These are phyloP conservation scores for Erpobdella octoculata DNA, from an alignment of 2,888 invertebrate species.

Conservation along the genomic window DNA sequence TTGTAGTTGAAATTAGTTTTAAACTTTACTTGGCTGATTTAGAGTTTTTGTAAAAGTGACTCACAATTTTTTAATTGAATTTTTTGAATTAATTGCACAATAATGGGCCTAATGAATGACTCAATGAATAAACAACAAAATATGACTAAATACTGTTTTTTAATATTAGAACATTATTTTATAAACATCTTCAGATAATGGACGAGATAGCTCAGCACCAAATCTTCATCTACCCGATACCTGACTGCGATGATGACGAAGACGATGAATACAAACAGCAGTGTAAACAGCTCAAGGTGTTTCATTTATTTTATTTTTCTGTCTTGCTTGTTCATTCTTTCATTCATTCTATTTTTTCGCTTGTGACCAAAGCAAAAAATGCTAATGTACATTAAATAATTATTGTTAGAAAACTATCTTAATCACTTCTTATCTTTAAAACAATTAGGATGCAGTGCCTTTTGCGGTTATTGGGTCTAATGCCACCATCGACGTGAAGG, in stretches of 20 bases:
- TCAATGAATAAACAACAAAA: not conserved
- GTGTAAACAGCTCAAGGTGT: conserved; percentile 50
- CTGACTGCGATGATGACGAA: conserved; percentile 86
- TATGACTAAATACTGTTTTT: not conserved
- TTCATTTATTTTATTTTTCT: not conserved
- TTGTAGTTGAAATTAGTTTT: too few species aligned
- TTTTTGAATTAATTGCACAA: not conserved
- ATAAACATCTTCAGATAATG: conserved; percentile 69
- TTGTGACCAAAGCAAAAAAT: too few species aligned
- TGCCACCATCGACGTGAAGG: conserved; percentile 79
- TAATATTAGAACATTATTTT: not conserved
- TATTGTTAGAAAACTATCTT: not conserved
- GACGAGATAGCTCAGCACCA: conserved; percentile 83
- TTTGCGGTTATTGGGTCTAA: conserved; percentile 97
- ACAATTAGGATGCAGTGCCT: conserved; percentile 70
- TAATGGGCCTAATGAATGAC: not conserved
- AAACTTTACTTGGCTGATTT: too few species aligned
- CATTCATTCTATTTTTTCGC: not conserved
- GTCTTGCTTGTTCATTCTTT: not conserved
- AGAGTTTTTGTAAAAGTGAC: too few species aligned
- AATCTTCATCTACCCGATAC: conserved; percentile 86
- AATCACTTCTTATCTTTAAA: not conserved
- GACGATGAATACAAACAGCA: conserved; percentile 82
- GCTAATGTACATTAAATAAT: too few species aligned
- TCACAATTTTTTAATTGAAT: too few species aligned